Evolutionary conservation across 2,888 invertebrate genomes (phyloP), one percentile per base, ranked within the genome.

Genomic region (Epiblema foenella): DNA sequence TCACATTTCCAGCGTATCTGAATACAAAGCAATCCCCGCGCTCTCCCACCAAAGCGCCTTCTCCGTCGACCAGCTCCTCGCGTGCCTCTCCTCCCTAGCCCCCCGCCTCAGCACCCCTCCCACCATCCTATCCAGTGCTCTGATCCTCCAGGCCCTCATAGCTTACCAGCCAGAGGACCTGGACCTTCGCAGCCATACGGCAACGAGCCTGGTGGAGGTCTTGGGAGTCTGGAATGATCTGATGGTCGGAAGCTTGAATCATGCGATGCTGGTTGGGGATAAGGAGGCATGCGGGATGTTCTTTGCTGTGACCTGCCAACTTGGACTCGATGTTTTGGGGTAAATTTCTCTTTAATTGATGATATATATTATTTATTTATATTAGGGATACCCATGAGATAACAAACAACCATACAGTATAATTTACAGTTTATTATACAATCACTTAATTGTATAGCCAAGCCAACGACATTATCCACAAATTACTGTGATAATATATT

Each of bases 21-120:
- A 72, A 0, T 75, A 86, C 75, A 81, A 87, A 73, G 85, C 90
- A 4, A 84, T 83, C 1, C 78, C 93, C 56, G 83, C 90, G 0
- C 76, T 93, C 3, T 91, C 89, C 17, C 82, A 88, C 74, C 91
- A 92, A 85, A 93, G 92, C 81, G 87, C 91, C 73, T 93, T 91
- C 83, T 89, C 89, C 82, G 83, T 85, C 74, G 85, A 88, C 4
- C 93, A 93, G 72, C 82, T 93, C 0, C 75, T 93, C 33, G 88
- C 91, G 12, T 88, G 89, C 63, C 76, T 93, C n/a, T 85, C 81
- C 73, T 76, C 80, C 0, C 66, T 91, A 46, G 80, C 83, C 0
- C 76, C 85, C 7, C 82, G 82, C n/a, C 83, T 89, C 29, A 77
- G 81, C 7, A 86, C 84, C 37, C 79, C 84, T 0, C 85, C 83